Evolutionary conservation across 37 sponge, comb jelly and placozoan genomes (phyloP).

Genomic region (Aplysina aerophoba): DNA sequence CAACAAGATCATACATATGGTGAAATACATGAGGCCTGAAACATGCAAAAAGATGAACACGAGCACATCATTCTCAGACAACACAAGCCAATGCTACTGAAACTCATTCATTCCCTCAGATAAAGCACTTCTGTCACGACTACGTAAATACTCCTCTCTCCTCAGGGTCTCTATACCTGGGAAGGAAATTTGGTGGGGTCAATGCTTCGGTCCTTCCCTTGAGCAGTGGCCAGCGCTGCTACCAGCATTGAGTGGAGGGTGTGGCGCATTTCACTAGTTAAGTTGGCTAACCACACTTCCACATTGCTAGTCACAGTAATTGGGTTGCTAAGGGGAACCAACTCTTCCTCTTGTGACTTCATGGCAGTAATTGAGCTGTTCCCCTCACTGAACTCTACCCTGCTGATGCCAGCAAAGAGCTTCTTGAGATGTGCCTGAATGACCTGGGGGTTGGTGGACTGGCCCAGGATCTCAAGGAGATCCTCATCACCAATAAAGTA

Average conservation of each 20-base stretch:
- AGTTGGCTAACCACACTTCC: slow-evolving; percentile 87
- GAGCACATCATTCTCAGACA: background rate
- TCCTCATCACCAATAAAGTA: slow-evolving; percentile 99
- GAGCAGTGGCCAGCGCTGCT: slow-evolving; percentile 68
- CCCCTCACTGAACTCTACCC: slow-evolving; percentile 76
- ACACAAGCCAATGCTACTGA: background rate
- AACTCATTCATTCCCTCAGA: background rate
- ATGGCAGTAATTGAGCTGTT: slow-evolving; percentile 73
- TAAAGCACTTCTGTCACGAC: too few relatives aligned
- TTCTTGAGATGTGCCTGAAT: slow-evolving; percentile 98
- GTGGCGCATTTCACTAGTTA: slow-evolving; percentile 89
- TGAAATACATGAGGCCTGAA: too few relatives aligned
- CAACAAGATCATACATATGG: too few relatives aligned
- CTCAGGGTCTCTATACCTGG: slow-evolving; percentile 47
- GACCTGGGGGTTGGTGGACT: slow-evolving; percentile 90
- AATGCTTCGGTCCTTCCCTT: slow-evolving; percentile 18
- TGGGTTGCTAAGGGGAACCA: slow-evolving; percentile 70
- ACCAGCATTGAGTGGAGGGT: slow-evolving; percentile 83
- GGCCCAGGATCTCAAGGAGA: slow-evolving; percentile 97
- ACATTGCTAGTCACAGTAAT: slow-evolving; percentile 78
- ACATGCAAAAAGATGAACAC: too few relatives aligned
- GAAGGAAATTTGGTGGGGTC: slow-evolving; percentile 86
- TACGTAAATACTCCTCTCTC: too few relatives aligned
- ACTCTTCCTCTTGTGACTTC: slow-evolving; percentile 90
- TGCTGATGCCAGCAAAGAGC: slow-evolving; percentile 97